Evolutionary conservation across 2,888 invertebrate species (phyloP).

Genomic region (Tipula lateralis): DNA sequence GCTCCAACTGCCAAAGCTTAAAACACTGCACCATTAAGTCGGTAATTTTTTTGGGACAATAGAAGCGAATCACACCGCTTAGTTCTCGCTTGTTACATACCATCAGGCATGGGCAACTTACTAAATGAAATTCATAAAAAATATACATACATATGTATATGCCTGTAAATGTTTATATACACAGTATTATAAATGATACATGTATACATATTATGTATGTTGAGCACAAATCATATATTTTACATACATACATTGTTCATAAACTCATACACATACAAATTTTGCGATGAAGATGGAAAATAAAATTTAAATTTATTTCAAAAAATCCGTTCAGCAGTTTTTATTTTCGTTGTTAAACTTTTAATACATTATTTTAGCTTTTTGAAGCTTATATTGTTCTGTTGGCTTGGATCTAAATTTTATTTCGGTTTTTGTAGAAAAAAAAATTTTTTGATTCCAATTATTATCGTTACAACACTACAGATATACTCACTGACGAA

Average conservation of each 20-base stretch:
- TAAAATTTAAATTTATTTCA: not conserved
- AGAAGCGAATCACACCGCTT: not conserved
- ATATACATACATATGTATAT: not conserved
- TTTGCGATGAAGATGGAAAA: not conserved
- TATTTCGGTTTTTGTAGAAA: not conserved
- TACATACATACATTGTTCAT: not conserved
- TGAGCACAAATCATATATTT: not conserved
- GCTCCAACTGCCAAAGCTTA: too few species aligned
- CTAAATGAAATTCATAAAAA: not conserved
- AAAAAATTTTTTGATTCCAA: not conserved
- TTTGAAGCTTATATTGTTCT: not conserved
- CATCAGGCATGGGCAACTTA: not conserved
- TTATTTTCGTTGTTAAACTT: not conserved
- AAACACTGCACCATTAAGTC: too few species aligned
- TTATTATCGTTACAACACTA: not conserved
- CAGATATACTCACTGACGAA: not conserved
- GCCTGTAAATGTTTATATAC: not conserved
- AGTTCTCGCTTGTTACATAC: not conserved
- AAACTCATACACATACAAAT: too few species aligned
- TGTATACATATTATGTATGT: too few species aligned
- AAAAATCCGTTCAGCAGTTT: not conserved
- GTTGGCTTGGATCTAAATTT: not conserved
- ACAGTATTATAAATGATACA: not conserved
- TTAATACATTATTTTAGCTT: not conserved
- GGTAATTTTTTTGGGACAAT: too few species aligned